Percentiles rank a stretch among this genome's conserved stretches.
These are phyloP conservation scores for Phortica magna DNA, from an alignment of 2,888 invertebrate genomes.

Conservation along the genomic window DNA sequence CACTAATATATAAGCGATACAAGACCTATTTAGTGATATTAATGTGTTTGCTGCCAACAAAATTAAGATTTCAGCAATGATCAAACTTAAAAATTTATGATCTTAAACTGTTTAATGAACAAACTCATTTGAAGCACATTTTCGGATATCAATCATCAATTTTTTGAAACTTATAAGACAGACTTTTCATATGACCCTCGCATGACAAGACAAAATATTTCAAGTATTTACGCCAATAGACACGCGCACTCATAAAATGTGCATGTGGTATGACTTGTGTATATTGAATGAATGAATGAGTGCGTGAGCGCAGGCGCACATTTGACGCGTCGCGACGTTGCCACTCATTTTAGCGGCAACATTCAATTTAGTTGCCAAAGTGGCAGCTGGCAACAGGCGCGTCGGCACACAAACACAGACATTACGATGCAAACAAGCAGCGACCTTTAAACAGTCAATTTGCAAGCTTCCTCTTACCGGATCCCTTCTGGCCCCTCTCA, in stretches of 20 bases:
- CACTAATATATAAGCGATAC: no score
- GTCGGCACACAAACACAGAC: background rate
- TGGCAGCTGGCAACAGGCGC: conserved; percentile 27
- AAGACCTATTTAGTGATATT: no score
- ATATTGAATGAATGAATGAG: background rate
- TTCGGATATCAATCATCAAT: no score
- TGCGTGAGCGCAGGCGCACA: conserved; percentile 11
- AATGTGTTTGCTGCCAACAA: no score
- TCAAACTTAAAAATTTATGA: no score
- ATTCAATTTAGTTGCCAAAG: background rate
- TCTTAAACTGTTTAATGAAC: no score
- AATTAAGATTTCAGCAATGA: no score
- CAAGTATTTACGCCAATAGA: background rate
- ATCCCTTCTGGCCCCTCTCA: background rate
- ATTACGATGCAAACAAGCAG: conserved; percentile 10
- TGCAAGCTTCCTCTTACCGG: background rate
- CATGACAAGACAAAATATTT: background rate
- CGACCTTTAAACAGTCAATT: background rate
- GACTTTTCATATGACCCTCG: background rate
- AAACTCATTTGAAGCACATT: no score
- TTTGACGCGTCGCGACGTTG: background rate
- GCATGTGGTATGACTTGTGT: background rate
- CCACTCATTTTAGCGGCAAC: background rate
- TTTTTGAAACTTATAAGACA: background rate
- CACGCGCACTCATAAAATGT: background rate